Evolutionary conservation across 2,113 vertebrate species (phyloP), one percentile per base, ranked within the genome.

Genomic region (Pollimyrus isidori): DNA sequence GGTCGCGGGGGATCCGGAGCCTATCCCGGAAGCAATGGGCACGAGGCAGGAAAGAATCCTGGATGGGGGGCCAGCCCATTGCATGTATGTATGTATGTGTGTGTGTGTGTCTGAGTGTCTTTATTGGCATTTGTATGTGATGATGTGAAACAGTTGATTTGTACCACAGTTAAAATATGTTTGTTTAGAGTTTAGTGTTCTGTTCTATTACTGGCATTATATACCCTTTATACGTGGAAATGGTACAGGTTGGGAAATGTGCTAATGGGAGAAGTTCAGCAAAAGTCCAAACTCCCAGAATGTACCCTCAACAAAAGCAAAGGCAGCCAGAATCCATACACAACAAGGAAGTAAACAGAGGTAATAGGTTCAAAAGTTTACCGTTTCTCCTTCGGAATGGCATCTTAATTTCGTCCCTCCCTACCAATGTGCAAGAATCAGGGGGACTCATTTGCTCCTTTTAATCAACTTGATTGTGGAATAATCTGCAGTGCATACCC

Each of bases 341-440:
- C 92, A 94, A 93, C 88, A 90, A 91, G 87, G 90, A 94, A 80
- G 90, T 53, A 92, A 94, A 95, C 91, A 90, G 92, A 95, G 93
- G 94, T 95, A 93, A 93, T 91, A 94, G 94, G 96, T 96, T 96
- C 95, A 94, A 94, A 93, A 96, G 95, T 96, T 96, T 95, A 96
- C 91, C 69, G 89, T 89, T 90, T 93, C 92, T 94, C 92, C 92
- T 92, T 94, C 92, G 65, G 94, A 94, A 93, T 95, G 94, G 93
- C 94, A 94, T 93, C 92, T 92, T 93, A 92, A 95, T 95, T 95
- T 93, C 91, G 93, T 92, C 93, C 93, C 94, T 93, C 89, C 91
- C 65, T 87, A 92, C 91, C 92, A 90, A 93, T 92, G 91, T 92
- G 58, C 85, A 76, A 9, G 90, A 92, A 73, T 50, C 65, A 53